phyloP scores from a whole-genome alignment of 1,140 invertebrate genomes.

The Augochlora pura region DNA sequence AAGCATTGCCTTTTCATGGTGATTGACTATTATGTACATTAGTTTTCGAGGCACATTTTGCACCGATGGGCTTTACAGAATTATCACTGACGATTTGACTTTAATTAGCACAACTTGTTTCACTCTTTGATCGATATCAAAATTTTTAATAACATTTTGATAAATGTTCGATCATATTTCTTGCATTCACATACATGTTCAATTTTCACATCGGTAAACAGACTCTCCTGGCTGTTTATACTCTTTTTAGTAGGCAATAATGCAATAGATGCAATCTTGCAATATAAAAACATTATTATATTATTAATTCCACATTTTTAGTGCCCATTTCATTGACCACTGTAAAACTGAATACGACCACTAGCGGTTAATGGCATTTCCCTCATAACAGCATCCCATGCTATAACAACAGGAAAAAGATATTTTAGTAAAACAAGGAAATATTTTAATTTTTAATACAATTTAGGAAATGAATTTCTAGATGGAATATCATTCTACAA shows the following conservation, averaged over 20 bases:
- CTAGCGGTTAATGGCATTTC: conserved; percentile 71
- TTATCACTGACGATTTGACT: conserved; percentile 48
- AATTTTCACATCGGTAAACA: conserved; percentile 42
- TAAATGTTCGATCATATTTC: conserved; percentile 20
- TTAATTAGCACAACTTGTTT: conserved; percentile 29
- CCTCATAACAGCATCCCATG: conserved; percentile 76
- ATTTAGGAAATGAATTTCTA: conserved; percentile 8
- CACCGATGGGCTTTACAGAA: conserved; percentile 51
- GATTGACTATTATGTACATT: conserved; percentile 61
- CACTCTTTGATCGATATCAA: conserved; percentile 9
- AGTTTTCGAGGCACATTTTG: conserved; percentile 60
- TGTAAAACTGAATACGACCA: conserved; percentile 76
- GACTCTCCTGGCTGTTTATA: conserved; percentile 45
- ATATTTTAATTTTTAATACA: conserved; percentile 26
- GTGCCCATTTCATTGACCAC: conserved; percentile 74
- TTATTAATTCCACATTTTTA: conserved; percentile 36
- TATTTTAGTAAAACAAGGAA: not conserved
- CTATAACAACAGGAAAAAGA: conserved; percentile 61
- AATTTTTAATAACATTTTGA: conserved; percentile 7
- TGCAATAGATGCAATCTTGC: conserved; percentile 60
- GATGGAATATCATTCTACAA: no score
- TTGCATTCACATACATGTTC: conserved; percentile 30
- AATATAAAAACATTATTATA: conserved; percentile 57
- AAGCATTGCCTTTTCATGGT: conserved; percentile 33
- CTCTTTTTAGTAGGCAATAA: conserved; percentile 35